These are phyloP conservation scores for Neelides folsomi DNA, from an alignment of 2,888 invertebrate species.

Conservation along the genomic window DNA sequence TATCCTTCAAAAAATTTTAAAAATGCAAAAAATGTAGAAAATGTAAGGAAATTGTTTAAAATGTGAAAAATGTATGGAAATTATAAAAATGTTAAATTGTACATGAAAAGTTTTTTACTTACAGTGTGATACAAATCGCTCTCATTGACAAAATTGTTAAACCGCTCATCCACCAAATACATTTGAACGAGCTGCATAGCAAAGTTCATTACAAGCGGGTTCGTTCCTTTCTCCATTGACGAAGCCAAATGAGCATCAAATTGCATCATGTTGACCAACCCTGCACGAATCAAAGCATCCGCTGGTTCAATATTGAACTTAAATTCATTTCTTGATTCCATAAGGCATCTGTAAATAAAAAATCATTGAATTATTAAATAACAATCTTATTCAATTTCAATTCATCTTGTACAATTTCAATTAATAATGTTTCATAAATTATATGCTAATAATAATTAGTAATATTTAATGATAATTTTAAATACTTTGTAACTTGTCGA, in stretches of 20 bases:
- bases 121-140: slow-evolving; percentile 76
- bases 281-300: slow-evolving; percentile 70
- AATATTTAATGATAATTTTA: too few species aligned
- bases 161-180: slow-evolving; percentile 69
- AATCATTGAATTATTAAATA: too few species aligned
- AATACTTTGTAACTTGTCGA: slow-evolving; percentile 73
- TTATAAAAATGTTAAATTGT: slow-evolving; percentile 33
- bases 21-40: background rate
- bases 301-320: slow-evolving; percentile 84
- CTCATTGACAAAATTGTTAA: slow-evolving; percentile 59
- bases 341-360: slow-evolving; percentile 42
- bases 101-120: slow-evolving; percentile 64
- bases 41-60: slow-evolving; percentile 1
- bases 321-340: slow-evolving; percentile 77
- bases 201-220: slow-evolving; percentile 66
- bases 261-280: slow-evolving; percentile 66
- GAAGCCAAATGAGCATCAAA: slow-evolving; percentile 68
- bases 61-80: slow-evolving; percentile 13
- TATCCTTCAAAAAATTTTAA: background rate
- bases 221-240: slow-evolving; percentile 72
- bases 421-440: too few species aligned
- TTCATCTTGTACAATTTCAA: too few species aligned
- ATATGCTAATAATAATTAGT: too few species aligned
- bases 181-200: slow-evolving; percentile 82
- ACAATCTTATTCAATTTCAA: too few species aligned